A percentile compares a stretch with the other conserved stretches of the same genome.
Conservation (phyloP, 2,113 vertebrate species). For the Gallinago jamesoni region DNA sequence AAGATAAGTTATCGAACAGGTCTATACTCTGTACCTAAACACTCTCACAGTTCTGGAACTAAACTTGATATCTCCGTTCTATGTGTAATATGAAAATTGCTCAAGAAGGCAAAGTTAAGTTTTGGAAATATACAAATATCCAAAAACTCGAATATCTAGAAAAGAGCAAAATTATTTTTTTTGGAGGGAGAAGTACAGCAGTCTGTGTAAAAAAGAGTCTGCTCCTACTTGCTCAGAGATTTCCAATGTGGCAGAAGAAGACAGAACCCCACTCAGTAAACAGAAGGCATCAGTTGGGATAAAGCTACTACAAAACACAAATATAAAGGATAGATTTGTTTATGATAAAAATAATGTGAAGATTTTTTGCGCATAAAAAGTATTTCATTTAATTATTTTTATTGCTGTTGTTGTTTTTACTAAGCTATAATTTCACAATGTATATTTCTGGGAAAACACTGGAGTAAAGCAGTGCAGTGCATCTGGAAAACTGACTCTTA, state of each 20-base stretch:
- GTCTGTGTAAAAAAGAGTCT: not conserved
- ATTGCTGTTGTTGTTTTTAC: not conserved
- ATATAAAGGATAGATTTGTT: not conserved
- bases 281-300: not conserved
- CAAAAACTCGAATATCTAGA: not conserved
- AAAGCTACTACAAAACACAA: not conserved
- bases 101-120: not conserved
- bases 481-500: not conserved
- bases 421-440: not conserved
- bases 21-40: not conserved
- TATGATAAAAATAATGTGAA: not conserved
- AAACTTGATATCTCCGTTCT: not conserved
- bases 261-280: not conserved
- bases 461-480: not conserved
- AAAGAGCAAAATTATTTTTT: not conserved
- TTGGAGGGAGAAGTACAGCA: not conserved
- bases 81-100: not conserved
- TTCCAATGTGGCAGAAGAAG: not conserved
- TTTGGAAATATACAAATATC: not conserved
- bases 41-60: not conserved
- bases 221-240: not conserved
- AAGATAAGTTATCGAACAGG: not conserved
- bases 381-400: not conserved
- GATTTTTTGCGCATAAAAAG: not conserved
- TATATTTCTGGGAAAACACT: not conserved